Percentiles rank a stretch among this genome's conserved stretches.
phyloP scores from a whole-genome alignment of 2,113 vertebrate species.

The Paralichthys olivaceus region DNA sequence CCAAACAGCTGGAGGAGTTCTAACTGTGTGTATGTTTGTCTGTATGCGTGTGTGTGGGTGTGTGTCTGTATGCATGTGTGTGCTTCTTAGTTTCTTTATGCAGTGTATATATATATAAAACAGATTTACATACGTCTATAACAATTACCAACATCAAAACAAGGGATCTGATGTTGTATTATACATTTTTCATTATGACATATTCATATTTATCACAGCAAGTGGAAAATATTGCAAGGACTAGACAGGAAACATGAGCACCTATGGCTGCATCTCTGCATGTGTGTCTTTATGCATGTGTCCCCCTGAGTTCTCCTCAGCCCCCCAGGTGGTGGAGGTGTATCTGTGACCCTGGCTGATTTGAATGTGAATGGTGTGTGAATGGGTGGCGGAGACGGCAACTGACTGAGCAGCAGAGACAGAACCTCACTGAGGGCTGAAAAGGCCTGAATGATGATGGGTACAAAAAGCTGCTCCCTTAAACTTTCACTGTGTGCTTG shows the following conservation, averaged over 20 bases:
- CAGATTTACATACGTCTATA: too few relatives aligned
- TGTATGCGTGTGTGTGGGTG: constrained; percentile 9
- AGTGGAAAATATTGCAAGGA: background rate
- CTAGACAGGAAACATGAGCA: too few relatives aligned
- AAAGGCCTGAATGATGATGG: background rate
- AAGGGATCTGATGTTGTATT: too few relatives aligned
- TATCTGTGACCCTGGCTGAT: constrained; percentile 22
- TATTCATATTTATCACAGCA: too few relatives aligned
- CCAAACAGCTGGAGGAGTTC: background rate
- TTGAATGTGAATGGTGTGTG: constrained; percentile 39
- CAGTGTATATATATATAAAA: too few relatives aligned
- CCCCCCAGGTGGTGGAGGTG: constrained; percentile 19
- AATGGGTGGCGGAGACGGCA: constrained; percentile 38
- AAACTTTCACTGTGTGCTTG: background rate
- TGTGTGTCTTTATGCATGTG: constrained; percentile 6
- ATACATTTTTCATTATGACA: too few relatives aligned
- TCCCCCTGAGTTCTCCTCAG: background rate
- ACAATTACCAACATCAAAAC: too few relatives aligned
- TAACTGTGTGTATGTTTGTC: constrained; percentile 6
- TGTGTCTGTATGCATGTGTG: constrained; percentile 3
- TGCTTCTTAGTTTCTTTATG: background rate
- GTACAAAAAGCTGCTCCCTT: background rate
- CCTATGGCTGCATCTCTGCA: background rate
- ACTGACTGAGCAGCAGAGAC: constrained; percentile 1
- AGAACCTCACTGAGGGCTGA: background rate